Percentiles rank a stretch among this genome's conserved stretches.
Evolutionary conservation across 2,888 invertebrate species (phyloP).

Genomic region (Gerris lacustris): DNA sequence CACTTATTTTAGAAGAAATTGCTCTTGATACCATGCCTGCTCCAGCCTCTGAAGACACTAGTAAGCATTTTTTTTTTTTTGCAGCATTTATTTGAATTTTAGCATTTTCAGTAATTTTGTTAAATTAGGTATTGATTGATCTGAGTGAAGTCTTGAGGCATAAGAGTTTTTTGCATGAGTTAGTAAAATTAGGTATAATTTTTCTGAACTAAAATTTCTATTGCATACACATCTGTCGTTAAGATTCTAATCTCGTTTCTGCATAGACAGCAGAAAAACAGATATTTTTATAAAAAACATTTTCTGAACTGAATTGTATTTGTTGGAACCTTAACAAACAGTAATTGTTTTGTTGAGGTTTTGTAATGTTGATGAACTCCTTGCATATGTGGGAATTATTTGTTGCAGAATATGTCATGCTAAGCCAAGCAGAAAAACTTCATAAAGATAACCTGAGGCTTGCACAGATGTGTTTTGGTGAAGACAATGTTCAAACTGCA

Average conservation of each 20-base stretch:
- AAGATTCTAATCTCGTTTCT: no score
- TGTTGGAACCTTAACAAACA: no score
- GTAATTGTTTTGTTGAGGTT: no score
- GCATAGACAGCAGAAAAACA: no score
- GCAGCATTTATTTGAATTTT: background rate
- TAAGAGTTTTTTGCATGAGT: no score
- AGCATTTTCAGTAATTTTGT: background rate
- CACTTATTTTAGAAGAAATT: conserved; percentile 83
- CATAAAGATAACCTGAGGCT: conserved; percentile 71
- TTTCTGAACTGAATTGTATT: no score
- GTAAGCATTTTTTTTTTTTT: conserved; percentile 20
- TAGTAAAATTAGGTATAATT: no score
- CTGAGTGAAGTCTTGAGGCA: conserved; percentile 38
- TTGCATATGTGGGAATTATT: no score
- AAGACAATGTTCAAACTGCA: conserved; percentile 87
- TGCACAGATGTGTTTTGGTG: conserved; percentile 73
- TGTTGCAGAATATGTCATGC: conserved; percentile 45
- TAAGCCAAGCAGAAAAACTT: conserved; percentile 67
- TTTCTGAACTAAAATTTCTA: no score
- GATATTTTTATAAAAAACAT: no score
- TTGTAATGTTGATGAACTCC: no score
- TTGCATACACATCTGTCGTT: no score
- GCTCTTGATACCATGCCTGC: conserved; percentile 55
- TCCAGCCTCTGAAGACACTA: conserved; percentile 20
- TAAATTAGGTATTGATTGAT: conserved; percentile 30